Base-by-base conservation (phyloP, 1,140 invertebrate species). In the Dysdera silvatica region DNA sequence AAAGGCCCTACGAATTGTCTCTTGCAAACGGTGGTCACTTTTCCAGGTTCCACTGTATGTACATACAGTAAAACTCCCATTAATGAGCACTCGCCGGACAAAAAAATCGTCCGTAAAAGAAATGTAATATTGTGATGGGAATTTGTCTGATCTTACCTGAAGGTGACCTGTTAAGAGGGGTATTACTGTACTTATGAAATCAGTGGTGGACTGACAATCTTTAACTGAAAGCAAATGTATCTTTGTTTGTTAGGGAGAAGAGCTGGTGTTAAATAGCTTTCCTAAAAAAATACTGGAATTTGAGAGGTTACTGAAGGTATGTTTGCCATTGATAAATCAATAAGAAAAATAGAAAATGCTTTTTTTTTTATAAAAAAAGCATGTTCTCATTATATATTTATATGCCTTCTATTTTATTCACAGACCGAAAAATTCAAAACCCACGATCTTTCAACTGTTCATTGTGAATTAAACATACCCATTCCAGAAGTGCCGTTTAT, bases 241-340 rank as follows among this genome's bases (percentile, higher is more conserved):
- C 0, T 14, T 52, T 58, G 67, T 67, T 69, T n/a, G 72, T 75
- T 80, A 89, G 80, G 90, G 89, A 16, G 91, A 95, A 74, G 82
- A 86, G 68, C 75, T 94, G 40, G 84, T 95, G 54, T 81, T 90
- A 33, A 87, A 87, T 74, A 87, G 85, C 41, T 93, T 95, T 75
- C 91, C 91, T 2, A 86, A 89, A 71, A 93, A 91, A 77, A 93
- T 95, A 66, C 83, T 93, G 1, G 85, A 87, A 74, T 77, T 95
- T 47, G 92, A 94, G 78, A 84, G 87, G 67, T 75, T 94, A 37
- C 75, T 95, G 63, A 85, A 88, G 68, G 72, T 71, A 59, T 52
- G 58, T 62, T 55, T 53, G 49, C 37, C 29, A 40, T 49, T 62
- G 10, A n/a, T 14, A 56, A n/a, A 26, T 0, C 26, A 40, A 28